Evolutionary conservation across 1,140 invertebrate species (phyloP), one percentile per base, ranked within the genome.

Genomic region (Stegodyphus mimosarum): DNA sequence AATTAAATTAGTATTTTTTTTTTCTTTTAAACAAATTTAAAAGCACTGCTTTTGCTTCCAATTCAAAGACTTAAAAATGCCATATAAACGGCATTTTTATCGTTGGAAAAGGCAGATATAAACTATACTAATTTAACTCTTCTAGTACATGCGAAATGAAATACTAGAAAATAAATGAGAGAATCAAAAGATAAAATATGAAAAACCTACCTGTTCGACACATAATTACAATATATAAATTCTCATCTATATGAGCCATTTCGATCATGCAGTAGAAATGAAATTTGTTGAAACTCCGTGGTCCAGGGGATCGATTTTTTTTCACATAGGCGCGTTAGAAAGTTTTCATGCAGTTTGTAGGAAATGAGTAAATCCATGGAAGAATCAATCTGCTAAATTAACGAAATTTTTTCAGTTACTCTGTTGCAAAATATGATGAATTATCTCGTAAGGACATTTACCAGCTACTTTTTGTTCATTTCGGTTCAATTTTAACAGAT

Each of bases 281-380:
- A 33, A 9, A 48, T 7, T 48, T 7, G 49, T 50, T 67, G 11
- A 15, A 15, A 15, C 7, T 71, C n/a, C 49, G 6, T 10, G 9
- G 33, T 81, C 78, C 78, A 81, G 78, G 78, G 78, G 78, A 81
- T 81, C 60, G 55, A n/a, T n/a, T 72, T 48, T 18, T 79, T 17
- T 76, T 53, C 6, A 64, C 10, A 13, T 76, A 10, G 1, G 55
- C 18, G 7, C 7, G 7, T 63, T 71, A 17, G n/a, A 60, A 60
- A n/a, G 64, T 7, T 67, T 18, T 6, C 78, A 81, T 81, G 78
- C 78, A 70, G 70, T n/a, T 70, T 51, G 48, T 7, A 81, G 69
- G 69, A 81, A 72, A 81, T 81, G n/a, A 67, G 67, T 49, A 50
- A 63, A 69, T 72, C 33, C 5, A 33, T 81, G 55, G 69, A 72